These are phyloP conservation scores for Mirza zaza DNA, from an alignment of 2,113 vertebrate genomes.

Conservation along the genomic window DNA sequence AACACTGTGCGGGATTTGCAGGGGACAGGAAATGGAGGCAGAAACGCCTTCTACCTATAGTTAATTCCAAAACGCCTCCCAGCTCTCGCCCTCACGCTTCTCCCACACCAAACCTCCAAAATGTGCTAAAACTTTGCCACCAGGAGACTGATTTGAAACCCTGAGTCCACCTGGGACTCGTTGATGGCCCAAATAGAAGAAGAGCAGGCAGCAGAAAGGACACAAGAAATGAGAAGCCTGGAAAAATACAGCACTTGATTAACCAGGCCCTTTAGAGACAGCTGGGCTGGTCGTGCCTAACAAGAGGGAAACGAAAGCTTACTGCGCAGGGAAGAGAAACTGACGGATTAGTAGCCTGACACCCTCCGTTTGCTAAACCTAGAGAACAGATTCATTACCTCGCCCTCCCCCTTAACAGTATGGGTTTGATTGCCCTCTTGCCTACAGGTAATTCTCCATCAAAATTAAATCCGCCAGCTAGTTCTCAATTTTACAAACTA, in stretches of 20 bases:
- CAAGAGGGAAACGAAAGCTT: constrained; percentile 63
- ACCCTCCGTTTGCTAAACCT: constrained; percentile 72
- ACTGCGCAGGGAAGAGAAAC: constrained; percentile 68
- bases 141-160: neutral
- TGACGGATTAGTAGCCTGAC: constrained; percentile 70
- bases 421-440: constrained; percentile 83
- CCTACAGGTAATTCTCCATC: constrained; percentile 87
- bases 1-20: neutral
- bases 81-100: neutral
- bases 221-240: neutral
- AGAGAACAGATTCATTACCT: constrained; percentile 83
- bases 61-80: neutral
- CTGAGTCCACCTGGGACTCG: neutral
- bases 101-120: neutral
- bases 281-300: neutral
- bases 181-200: neutral
- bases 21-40: too few relatives aligned
- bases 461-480: constrained; percentile 82
- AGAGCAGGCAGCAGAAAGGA: neutral
- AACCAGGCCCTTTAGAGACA: neutral
- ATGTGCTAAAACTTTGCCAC: neutral
- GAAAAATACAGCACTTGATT: neutral
- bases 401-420: constrained; percentile 76
- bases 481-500: constrained; percentile 84
- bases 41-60: neutral